These are phyloP conservation scores for Boulengeromyrus knoepffleri DNA, from an alignment of 2,113 vertebrate species.

Conservation along the genomic window DNA sequence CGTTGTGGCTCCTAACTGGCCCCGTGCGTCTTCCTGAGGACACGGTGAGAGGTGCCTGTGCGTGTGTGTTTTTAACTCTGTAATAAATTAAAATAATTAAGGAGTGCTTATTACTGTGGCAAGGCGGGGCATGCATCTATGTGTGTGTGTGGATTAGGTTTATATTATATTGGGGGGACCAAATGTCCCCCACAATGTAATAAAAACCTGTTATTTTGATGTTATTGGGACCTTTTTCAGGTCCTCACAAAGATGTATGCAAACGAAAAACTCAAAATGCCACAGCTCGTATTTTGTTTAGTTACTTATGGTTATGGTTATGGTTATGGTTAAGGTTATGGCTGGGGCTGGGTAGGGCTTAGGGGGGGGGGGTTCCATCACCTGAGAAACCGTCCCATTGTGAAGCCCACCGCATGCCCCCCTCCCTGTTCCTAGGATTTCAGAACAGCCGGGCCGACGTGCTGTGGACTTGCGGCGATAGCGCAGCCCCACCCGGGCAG, in stretches of 20 bases:
- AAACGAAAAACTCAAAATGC: no score
- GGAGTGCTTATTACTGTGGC: background rate
- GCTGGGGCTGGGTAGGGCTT: no score
- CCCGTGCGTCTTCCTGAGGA: background rate
- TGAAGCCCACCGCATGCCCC: conserved; percentile 26
- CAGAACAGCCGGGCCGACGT: background rate
- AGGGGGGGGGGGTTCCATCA: conserved; percentile 3
- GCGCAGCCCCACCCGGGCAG: background rate
- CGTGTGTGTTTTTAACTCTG: background rate
- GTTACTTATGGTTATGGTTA: no score
- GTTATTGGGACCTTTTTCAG: no score
- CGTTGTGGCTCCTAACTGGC: background rate
- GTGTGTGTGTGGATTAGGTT: background rate
- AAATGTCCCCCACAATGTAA: no score
- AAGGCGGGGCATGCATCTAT: background rate
- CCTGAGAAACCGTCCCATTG: conserved; percentile 29
- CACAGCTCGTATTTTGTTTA: no score
- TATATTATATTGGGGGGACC: no score
- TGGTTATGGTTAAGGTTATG: no score
- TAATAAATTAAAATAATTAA: conserved; percentile 12
- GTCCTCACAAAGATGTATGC: no score
- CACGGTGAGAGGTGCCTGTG: background rate
- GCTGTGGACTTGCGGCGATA: background rate
- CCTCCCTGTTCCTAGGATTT: conserved; percentile 12
- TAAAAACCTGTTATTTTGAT: no score